A percentile compares a stretch with the other conserved stretches of the same genome.
Conservation (phyloP, 2,113 vertebrate species). For the Mesocricetus auratus region DNA sequence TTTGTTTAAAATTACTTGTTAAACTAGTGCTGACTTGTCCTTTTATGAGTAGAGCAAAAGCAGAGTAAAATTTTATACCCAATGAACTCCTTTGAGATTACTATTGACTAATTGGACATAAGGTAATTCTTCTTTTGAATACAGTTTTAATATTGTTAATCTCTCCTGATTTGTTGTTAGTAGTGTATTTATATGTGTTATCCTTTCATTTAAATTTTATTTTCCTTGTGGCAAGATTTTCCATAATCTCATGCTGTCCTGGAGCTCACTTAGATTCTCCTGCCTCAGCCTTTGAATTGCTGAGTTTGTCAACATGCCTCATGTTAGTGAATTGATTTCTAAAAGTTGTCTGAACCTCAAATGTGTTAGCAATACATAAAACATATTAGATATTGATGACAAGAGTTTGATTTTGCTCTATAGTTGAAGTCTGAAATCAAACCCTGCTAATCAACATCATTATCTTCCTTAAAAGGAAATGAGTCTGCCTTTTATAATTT, state of each 20-base stretch:
- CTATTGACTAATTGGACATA: not conserved
- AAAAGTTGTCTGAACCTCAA: not conserved
- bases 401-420: not conserved
- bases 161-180: not conserved
- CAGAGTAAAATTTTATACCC: not conserved
- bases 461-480: not conserved
- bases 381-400: not conserved
- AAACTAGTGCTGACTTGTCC: not conserved
- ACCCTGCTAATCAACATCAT: not conserved
- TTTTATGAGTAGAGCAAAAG: not conserved
- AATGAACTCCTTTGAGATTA: not conserved
- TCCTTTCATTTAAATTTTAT: not conserved
- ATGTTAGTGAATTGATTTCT: not conserved
- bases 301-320: not conserved
- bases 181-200: not conserved
- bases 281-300: not conserved
- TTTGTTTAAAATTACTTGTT: not conserved
- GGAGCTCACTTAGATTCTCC: not conserved
- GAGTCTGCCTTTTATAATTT: not conserved
- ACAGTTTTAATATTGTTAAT: conserved; percentile 35
- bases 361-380: not conserved
- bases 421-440: not conserved
- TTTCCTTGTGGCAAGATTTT: not conserved
- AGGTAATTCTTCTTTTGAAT: not conserved
- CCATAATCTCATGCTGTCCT: too few relatives aligned